These are phyloP conservation scores for Zalophus californianus DNA, from an alignment of 2,797 vertebrate genomes.

Conservation along the genomic window DNA sequence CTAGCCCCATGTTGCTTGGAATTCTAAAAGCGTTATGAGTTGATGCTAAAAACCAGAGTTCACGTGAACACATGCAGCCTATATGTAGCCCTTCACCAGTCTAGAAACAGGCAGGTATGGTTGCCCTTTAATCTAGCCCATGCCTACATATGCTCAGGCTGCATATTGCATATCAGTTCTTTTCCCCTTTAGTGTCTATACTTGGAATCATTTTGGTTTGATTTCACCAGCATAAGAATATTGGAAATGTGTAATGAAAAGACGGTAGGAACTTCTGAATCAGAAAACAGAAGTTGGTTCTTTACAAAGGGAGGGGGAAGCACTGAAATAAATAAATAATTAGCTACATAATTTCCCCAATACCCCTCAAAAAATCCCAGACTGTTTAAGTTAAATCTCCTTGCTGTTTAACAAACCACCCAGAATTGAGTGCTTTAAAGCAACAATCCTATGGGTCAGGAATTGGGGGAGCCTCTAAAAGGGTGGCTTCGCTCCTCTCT, in stretches of 20 bases:
- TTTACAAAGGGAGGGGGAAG: background rate
- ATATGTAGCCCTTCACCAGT: background rate
- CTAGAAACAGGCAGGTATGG: background rate
- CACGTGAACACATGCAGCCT: background rate
- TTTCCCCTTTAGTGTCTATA: background rate
- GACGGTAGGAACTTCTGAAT: background rate
- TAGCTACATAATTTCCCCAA: background rate
- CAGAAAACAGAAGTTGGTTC: background rate
- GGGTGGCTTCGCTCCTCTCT: background rate
- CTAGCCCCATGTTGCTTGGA: background rate
- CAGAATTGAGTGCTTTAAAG: slow-evolving; percentile 10
- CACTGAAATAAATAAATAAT: background rate
- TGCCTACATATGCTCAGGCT: background rate
- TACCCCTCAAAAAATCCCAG: background rate
- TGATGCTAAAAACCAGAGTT: background rate
- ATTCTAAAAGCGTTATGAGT: background rate
- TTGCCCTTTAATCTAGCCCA: background rate
- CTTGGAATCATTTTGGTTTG: slow-evolving; percentile 24
- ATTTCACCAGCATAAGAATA: background rate
- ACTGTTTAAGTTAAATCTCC: background rate
- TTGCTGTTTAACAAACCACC: slow-evolving; percentile 6
- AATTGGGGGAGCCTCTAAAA: background rate
- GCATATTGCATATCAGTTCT: background rate
- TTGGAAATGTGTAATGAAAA: background rate
- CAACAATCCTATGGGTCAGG: background rate